Evolutionary conservation across 2,888 invertebrate species (phyloP).

Genomic region (Hypolimnas misippus): DNA sequence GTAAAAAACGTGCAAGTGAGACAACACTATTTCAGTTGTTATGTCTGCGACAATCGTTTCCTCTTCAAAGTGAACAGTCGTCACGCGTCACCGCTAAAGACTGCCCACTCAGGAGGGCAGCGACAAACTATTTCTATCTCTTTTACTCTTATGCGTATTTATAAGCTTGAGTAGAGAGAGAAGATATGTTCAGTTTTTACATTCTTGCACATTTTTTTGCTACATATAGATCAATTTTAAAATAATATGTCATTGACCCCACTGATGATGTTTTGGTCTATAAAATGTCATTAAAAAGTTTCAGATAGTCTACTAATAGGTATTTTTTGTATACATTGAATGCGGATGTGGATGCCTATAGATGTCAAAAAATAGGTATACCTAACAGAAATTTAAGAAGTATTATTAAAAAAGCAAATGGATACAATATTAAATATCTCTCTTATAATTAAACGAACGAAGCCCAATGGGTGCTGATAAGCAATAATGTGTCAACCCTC

Average conservation of each 20-base stretch:
- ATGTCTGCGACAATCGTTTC: constrained; percentile 63
- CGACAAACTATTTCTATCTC: constrained; percentile 57
- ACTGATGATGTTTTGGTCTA: constrained; percentile 31
- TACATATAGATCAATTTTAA: constrained; percentile 79
- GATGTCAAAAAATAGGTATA: too few species aligned
- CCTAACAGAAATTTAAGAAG: constrained; percentile 1
- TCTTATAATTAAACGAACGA: too few species aligned
- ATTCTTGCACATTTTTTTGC: constrained; percentile 69
- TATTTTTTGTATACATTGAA: constrained; percentile 15
- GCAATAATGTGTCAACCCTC: too few species aligned
- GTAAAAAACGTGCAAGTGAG: constrained; percentile 64
- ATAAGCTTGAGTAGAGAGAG: constrained; percentile 53
- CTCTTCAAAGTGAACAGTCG: constrained; percentile 74
- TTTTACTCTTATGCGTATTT: constrained; percentile 45
- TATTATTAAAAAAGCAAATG: too few species aligned
- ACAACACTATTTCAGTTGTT: constrained; percentile 52
- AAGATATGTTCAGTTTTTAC: constrained; percentile 54
- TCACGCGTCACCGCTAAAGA: constrained; percentile 74
- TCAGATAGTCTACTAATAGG: background rate
- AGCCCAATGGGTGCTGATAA: too few species aligned
- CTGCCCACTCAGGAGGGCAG: constrained; percentile 67
- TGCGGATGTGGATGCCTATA: constrained; percentile 13
- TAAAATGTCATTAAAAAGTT: constrained; percentile 17
- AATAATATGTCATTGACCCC: constrained; percentile 77
- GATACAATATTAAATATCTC: too few species aligned